Conservation (phyloP, 2,113 vertebrate genomes). For the Hypocryptadius cinnamomeus region DNA sequence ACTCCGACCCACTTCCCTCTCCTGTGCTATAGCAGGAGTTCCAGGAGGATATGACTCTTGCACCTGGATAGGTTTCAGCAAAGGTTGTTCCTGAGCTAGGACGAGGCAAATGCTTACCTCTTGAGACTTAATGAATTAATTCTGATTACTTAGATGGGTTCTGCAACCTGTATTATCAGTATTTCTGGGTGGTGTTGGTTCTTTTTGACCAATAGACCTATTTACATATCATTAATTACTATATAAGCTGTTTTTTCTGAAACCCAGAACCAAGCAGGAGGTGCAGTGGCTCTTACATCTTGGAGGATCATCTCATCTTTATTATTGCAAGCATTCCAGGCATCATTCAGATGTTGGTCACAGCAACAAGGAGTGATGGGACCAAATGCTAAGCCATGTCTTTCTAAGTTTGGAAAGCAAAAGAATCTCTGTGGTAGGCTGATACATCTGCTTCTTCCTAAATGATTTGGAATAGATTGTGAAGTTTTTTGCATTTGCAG, state of each 20-base stretch:
- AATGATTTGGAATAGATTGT: constrained; percentile 32
- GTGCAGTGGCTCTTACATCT: background rate
- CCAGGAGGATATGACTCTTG: background rate
- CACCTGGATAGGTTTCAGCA: background rate
- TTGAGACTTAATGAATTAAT: background rate
- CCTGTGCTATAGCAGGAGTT: background rate
- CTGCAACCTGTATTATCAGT: background rate
- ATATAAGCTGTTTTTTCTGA: background rate
- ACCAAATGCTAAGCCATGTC: background rate
- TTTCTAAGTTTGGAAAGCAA: background rate
- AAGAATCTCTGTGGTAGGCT: background rate
- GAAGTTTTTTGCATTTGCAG: constrained; percentile 58
- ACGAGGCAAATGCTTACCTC: background rate
- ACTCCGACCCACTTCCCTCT: background rate
- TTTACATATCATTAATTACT: background rate
- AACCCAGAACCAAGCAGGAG: background rate
- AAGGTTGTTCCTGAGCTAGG: background rate
- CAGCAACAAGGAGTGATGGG: background rate
- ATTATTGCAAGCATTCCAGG: background rate
- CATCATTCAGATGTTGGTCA: background rate
- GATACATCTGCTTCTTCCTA: constrained; percentile 8
- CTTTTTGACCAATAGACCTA: background rate
- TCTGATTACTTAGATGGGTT: background rate
- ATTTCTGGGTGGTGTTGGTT: background rate
- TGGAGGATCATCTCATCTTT: background rate